A percentile compares a stretch with the other conserved stretches of the same genome.
phyloP scores from a whole-genome alignment of 2,113 vertebrate species.

The Prolemur simus region DNA sequence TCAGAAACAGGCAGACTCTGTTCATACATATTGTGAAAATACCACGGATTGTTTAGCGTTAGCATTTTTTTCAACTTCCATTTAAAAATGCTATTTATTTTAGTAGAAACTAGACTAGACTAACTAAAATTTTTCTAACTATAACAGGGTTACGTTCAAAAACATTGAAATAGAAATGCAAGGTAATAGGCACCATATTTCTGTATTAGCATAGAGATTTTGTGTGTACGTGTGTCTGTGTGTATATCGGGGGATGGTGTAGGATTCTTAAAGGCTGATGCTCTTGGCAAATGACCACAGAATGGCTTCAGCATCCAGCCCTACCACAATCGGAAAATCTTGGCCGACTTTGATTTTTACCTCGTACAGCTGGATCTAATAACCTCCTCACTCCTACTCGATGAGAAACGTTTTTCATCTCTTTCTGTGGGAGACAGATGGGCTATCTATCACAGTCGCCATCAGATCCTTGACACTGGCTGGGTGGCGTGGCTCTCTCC shows the following conservation, averaged over 20 bases:
- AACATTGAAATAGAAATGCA: not conserved
- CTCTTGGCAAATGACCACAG: not conserved
- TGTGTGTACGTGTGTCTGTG: not conserved
- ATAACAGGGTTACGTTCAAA: not conserved
- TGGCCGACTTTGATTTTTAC: not conserved
- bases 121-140: not conserved
- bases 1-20: not conserved
- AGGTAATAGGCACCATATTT: not conserved
- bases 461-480: not conserved
- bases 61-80: not conserved
- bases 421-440: not conserved
- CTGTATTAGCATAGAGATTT: not conserved
- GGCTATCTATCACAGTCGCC: not conserved
- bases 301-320: not conserved
- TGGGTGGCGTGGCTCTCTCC: not conserved
- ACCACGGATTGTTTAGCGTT: not conserved
- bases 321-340: not conserved
- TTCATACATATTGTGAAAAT: not conserved
- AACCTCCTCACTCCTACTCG: not conserved
- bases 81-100: not conserved
- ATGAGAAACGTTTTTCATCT: slow-evolving; percentile 33
- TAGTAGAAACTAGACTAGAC: not conserved
- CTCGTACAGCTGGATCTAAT: not conserved
- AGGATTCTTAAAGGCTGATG: not conserved
- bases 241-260: not conserved